Percentiles rank a stretch among this genome's conserved stretches.
Evolutionary conservation across 2,797 vertebrate genomes (phyloP).

Genomic region (Atherinosoma microstoma): DNA sequence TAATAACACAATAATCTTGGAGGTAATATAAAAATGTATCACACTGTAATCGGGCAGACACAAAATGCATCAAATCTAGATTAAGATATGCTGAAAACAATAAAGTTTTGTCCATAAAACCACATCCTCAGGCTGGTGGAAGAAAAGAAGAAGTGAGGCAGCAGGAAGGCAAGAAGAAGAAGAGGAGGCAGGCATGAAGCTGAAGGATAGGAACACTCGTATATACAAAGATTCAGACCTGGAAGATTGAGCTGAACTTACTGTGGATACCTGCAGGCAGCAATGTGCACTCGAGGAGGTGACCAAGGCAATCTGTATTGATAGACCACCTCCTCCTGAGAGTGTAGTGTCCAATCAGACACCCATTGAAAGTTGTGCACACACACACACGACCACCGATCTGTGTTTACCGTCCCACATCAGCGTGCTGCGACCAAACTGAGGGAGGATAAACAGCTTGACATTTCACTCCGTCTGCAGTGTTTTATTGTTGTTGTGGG

Average conservation of each 20-base stretch:
- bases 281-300: not conserved
- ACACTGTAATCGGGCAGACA: too few relatives aligned
- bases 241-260: too few relatives aligned
- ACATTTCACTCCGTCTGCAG: conserved; percentile 8
- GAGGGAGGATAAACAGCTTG: conserved; percentile 9
- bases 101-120: not conserved
- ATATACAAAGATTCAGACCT: not conserved
- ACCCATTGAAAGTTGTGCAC: conserved; percentile 13
- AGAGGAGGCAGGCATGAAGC: not conserved
- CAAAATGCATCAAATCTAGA: not conserved
- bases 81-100: not conserved
- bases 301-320: conserved; percentile 15
- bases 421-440: conserved; percentile 25
- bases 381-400: conserved; percentile 8
- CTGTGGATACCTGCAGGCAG: conserved; percentile 6
- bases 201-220: not conserved
- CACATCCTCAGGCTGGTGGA: not conserved
- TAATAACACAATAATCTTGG: not conserved
- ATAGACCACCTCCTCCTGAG: conserved; percentile 26
- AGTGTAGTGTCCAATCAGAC: conserved; percentile 48
- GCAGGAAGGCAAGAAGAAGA: conserved; percentile 12
- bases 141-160: not conserved
- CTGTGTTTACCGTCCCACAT: conserved; percentile 26
- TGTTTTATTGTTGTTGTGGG: conserved; percentile 9
- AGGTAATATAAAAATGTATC: too few relatives aligned